Evolutionary conservation across 2,888 invertebrate species (phyloP), one percentile per base, ranked within the genome.

Genomic region (Rhyacophila evoluta): DNA sequence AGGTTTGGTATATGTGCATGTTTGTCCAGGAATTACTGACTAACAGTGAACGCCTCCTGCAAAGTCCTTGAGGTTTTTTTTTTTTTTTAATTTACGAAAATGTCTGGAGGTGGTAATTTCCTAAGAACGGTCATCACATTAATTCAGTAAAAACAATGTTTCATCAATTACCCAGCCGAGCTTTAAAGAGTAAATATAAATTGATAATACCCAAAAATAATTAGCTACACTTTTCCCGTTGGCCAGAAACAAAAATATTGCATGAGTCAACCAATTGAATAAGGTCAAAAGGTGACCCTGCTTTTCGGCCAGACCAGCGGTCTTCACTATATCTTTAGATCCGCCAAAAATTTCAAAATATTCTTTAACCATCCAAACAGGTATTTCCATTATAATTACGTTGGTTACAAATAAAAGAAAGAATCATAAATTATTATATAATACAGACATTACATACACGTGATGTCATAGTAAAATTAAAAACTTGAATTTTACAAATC

Each of bases 61-160:
- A n/a, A n/a, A n/a, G n/a, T n/a, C n/a, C n/a, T n/a, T n/a, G n/a
- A n/a, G n/a, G n/a, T n/a, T n/a, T n/a, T n/a, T n/a, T n/a, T n/a
- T n/a, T n/a, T n/a, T 33, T 4, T 33, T 33, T 33, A 33, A 33
- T 33, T 33, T 6, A 33, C 29, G 4, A 38, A 38, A 38, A 38
- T 38, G 5, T 55, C 19, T 55, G 55, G 10, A 5, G 15, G 55
- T 55, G 55, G 8, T 25, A 55, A 55, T 55, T 55, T 1, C n/a
- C 38, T 12, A 3, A 39, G 15, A 12, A 70, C 27, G 78, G 5
- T 79, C 75, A 39, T 39, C 0, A 6, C 38, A 38, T 0, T n/a
- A 38, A 38, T n/a, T 11, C 38, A 11, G n/a, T 15, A 38, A 55
- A 75, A 79, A 69, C 77, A 76, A 41, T 75, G 76, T 70, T 72